Evolutionary conservation across 2,797 vertebrate species (phyloP).

Genomic region (Enoplosus armatus): DNA sequence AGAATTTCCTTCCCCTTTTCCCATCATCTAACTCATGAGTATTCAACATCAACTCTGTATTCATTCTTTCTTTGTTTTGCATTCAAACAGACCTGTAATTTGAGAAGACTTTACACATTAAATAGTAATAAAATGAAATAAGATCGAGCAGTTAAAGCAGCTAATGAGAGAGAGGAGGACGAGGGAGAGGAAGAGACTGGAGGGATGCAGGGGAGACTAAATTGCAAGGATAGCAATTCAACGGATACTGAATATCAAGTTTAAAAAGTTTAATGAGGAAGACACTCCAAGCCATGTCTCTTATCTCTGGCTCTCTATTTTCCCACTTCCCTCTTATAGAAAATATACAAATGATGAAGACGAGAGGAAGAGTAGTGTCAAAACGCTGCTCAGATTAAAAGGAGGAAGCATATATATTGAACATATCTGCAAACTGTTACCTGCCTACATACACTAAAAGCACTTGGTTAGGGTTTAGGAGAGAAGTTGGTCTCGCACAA

Average conservation of each 20-base stretch:
- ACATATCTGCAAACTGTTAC: background rate
- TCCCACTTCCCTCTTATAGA: background rate
- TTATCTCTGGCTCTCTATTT: background rate
- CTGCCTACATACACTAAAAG: background rate
- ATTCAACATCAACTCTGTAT: slow-evolving; percentile 43
- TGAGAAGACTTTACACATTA: slow-evolving; percentile 31
- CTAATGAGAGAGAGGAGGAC: slow-evolving; percentile 25
- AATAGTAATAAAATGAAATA: slow-evolving; percentile 53
- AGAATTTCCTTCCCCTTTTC: slow-evolving; percentile 17
- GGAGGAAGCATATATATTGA: background rate
- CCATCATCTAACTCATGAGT: slow-evolving; percentile 43
- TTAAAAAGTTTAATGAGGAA: slow-evolving; percentile 9
- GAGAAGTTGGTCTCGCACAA: background rate
- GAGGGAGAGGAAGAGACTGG: background rate
- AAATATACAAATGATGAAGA: background rate
- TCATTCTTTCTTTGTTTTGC: slow-evolving; percentile 45
- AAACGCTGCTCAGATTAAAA: background rate
- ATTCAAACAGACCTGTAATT: slow-evolving; percentile 49
- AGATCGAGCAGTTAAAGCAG: slow-evolving; percentile 39
- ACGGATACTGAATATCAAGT: slow-evolving; percentile 8
- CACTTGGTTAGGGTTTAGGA: background rate
- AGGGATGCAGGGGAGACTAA: background rate
- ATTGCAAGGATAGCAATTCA: slow-evolving; percentile 14
- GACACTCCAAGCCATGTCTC: background rate
- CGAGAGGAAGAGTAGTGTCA: background rate